Percentiles rank a stretch among this genome's conserved stretches.
These are phyloP conservation scores for Latrodectus elegans DNA, from an alignment of 2,888 invertebrate genomes.

Conservation along the genomic window DNA sequence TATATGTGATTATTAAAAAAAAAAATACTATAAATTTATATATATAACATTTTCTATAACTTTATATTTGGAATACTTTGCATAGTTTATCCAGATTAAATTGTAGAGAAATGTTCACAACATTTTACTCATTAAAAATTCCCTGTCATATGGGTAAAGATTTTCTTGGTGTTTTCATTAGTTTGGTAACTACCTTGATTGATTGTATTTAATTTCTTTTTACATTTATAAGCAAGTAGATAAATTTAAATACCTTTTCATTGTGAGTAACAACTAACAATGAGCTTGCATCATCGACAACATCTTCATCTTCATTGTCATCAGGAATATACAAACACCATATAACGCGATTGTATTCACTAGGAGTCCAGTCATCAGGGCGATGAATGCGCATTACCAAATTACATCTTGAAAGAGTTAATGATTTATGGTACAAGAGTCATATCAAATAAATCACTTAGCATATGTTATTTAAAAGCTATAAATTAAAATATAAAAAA, in stretches of 20 bases:
- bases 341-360: conserved; percentile 83
- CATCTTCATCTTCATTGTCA: conserved; percentile 73
- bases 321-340: conserved; percentile 95
- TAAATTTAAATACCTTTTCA: conserved; percentile 76
- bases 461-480: not conserved
- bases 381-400: conserved; percentile 79
- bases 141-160: too few relatives aligned
- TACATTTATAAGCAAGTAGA: too few relatives aligned
- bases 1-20: too few relatives aligned
- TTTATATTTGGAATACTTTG: too few relatives aligned
- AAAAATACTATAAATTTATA: too few relatives aligned
- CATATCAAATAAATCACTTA: not conserved
- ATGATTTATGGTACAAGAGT: conserved; percentile 12
- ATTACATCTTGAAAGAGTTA: conserved; percentile 68
- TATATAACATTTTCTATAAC: too few relatives aligned
- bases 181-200: too few relatives aligned
- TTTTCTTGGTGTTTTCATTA: too few relatives aligned
- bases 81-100: too few relatives aligned
- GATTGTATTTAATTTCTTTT: too few relatives aligned
- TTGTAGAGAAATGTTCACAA: too few relatives aligned
- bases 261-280: conserved; percentile 88
- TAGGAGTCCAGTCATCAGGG: conserved; percentile 77
- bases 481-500: conserved; percentile 68
- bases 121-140: too few relatives aligned
- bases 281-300: conserved; percentile 81